phyloP scores from a whole-genome alignment of 2,797 vertebrate species.

The Cichlasoma orientale region DNA sequence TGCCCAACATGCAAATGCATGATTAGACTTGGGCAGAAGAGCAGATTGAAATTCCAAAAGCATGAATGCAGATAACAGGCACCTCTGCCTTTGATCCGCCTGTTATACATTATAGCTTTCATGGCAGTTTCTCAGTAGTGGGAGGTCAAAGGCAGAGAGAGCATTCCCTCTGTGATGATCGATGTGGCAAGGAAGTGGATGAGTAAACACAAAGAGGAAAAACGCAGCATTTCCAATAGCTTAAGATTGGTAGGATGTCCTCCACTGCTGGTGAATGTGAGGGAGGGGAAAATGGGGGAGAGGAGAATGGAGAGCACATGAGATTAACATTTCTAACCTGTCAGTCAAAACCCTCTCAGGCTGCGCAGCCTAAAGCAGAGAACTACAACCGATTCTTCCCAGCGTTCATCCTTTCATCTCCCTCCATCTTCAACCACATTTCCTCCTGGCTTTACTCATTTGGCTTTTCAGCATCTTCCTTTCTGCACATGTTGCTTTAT shows the following conservation, averaged over 20 bases:
- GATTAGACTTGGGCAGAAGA: not conserved
- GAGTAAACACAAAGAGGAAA: conserved; percentile 26
- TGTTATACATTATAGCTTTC: conserved; percentile 30
- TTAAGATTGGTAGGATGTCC: conserved; percentile 49
- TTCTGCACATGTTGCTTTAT: not conserved
- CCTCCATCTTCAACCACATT: not conserved
- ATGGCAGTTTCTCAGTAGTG: conserved; percentile 10
- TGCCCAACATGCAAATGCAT: conserved; percentile 21
- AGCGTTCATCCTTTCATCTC: conserved; percentile 44
- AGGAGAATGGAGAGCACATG: conserved; percentile 18
- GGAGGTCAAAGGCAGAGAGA: conserved; percentile 14
- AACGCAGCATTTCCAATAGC: conserved; percentile 13
- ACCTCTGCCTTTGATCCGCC: conserved; percentile 32
- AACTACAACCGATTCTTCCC: conserved; percentile 22
- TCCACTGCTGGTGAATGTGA: not conserved
- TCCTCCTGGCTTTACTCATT: not conserved
- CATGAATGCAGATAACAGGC: conserved; percentile 14
- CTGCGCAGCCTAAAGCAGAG: conserved; percentile 21
- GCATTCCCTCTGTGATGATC: conserved; percentile 16
- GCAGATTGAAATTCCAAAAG: conserved; percentile 25
- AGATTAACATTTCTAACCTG: conserved; percentile 50
- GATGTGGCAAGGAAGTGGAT: conserved; percentile 12
- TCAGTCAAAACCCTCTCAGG: conserved; percentile 46
- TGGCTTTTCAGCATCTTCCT: not conserved
- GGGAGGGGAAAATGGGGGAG: not conserved